A percentile compares a stretch with the other conserved stretches of the same genome.
These are phyloP conservation scores for Hedychridium roseum DNA, from an alignment of 2,888 invertebrate species.

Conservation along the genomic window DNA sequence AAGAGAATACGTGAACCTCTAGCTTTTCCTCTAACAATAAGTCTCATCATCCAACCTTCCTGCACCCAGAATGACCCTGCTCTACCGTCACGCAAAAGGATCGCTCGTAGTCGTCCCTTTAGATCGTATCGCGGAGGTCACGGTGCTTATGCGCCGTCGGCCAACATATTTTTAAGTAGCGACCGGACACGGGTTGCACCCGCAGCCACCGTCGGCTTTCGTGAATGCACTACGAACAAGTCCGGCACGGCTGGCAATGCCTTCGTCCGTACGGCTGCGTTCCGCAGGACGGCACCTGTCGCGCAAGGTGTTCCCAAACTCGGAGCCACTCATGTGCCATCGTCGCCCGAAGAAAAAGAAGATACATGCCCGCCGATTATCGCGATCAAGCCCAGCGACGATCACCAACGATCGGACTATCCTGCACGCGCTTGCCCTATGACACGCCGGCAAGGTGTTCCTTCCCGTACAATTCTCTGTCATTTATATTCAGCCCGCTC, in stretches of 20 bases:
- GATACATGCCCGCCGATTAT: neutral
- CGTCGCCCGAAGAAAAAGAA: neutral
- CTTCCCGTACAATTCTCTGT: constrained; percentile 14
- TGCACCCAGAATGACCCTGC: too few species aligned
- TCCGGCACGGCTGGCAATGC: constrained; percentile 4
- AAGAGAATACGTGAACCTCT: too few species aligned
- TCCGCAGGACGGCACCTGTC: constrained; percentile 58
- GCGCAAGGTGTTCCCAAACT: constrained; percentile 58
- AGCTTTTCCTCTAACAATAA: too few species aligned
- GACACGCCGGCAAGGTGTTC: too few species aligned
- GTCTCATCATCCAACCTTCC: too few species aligned
- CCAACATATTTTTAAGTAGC: constrained; percentile 62
- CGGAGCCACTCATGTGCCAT: constrained; percentile 25
- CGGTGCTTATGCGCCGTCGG: constrained; percentile 60
- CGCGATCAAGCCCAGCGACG: too few species aligned
- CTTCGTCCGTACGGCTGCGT: constrained; percentile 26
- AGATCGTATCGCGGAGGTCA: constrained; percentile 63
- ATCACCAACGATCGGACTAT: too few species aligned
- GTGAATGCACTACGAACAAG: neutral
- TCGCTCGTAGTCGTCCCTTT: too few species aligned
- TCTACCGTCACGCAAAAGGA: too few species aligned
- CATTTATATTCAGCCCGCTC: constrained; percentile 5
- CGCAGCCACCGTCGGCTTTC: constrained; percentile 2
- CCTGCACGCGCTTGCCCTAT: too few species aligned
- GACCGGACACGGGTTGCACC: constrained; percentile 28